Percentiles rank a stretch among this genome's conserved stretches.
Conservation (phyloP, 2,888 invertebrate genomes). For the Zelleria hepariella region DNA sequence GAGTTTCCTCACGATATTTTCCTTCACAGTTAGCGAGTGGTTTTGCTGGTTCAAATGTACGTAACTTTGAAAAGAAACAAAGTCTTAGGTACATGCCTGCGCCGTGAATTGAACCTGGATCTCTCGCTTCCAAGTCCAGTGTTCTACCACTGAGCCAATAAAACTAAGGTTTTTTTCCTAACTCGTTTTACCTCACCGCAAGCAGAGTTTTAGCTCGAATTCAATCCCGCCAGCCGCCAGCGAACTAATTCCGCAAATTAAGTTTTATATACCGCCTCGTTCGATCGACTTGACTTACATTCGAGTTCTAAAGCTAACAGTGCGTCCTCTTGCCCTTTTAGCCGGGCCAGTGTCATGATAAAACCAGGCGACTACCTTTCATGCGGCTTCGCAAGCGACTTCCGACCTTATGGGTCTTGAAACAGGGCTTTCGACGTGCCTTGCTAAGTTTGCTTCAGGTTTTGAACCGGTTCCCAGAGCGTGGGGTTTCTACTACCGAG, state of each 20-base stretch:
- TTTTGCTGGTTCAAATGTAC: no score
- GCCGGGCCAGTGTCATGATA: conserved; percentile 7
- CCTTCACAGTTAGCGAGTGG: no score
- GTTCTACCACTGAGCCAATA: no score
- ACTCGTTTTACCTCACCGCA: no score
- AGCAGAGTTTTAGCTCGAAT: neutral
- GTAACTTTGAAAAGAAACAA: no score
- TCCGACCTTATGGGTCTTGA: neutral
- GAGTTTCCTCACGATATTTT: no score
- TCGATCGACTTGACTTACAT: neutral
- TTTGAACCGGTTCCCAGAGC: conserved; percentile 33
- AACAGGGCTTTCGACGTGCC: neutral
- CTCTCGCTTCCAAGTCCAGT: no score
- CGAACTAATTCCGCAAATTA: neutral
- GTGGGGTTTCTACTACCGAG: conserved; percentile 45
- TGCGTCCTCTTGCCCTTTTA: conserved; percentile 43
- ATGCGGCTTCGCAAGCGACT: neutral
- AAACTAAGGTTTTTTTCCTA: no score
- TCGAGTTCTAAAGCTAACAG: neutral
- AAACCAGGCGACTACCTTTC: neutral
- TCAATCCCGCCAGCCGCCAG: no score
- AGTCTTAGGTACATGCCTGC: no score
- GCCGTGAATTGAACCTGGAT: no score
- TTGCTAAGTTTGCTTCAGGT: conserved; percentile 5
- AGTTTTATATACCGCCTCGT: neutral